A percentile compares a stretch with the other conserved stretches of the same genome.
phyloP scores from a whole-genome alignment of 2,797 vertebrate genomes.

The Hyperoplus lanceolatus region DNA sequence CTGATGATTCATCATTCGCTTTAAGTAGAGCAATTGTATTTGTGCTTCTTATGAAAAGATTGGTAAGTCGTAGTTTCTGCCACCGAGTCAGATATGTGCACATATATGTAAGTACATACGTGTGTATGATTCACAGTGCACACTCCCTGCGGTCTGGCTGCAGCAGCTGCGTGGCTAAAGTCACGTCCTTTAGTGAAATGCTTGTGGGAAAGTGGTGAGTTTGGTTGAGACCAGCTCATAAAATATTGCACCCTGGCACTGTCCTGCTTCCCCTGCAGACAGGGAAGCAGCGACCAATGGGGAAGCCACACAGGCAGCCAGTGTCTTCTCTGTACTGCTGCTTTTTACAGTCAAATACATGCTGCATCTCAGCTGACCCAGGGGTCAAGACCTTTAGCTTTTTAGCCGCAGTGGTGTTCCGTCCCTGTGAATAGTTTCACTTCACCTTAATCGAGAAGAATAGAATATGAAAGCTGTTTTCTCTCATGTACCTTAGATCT shows the following conservation, averaged over 20 bases:
- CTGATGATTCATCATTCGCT: slow-evolving; percentile 14
- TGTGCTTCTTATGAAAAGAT: slow-evolving; percentile 8
- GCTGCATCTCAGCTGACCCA: slow-evolving; percentile 87
- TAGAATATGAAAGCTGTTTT: slow-evolving; percentile 19
- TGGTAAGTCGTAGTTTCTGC: slow-evolving; percentile 28
- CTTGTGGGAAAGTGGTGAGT: slow-evolving; percentile 92
- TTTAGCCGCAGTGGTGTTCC: slow-evolving; percentile 59
- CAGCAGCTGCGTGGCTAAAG: slow-evolving; percentile 86
- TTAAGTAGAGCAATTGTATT: slow-evolving; percentile 17
- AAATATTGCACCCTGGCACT: slow-evolving; percentile 94
- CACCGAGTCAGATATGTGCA: slow-evolving; percentile 19
- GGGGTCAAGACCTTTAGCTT: slow-evolving; percentile 77
- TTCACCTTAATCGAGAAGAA: slow-evolving; percentile 73
- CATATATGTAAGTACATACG: slow-evolving; percentile 37
- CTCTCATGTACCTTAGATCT: slow-evolving; percentile 13
- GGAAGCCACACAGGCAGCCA: slow-evolving; percentile 86
- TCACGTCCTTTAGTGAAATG: slow-evolving; percentile 91
- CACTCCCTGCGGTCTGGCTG: slow-evolving; percentile 80
- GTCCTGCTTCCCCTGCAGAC: slow-evolving; percentile 90
- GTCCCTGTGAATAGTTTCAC: slow-evolving; percentile 82
- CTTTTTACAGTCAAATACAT: slow-evolving; percentile 60
- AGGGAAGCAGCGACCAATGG: slow-evolving; percentile 86
- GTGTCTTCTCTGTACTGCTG: slow-evolving; percentile 69
- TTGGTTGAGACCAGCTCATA: slow-evolving; percentile 90
- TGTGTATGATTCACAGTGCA: slow-evolving; percentile 44